A percentile compares a stretch with the other conserved stretches of the same genome.
Evolutionary conservation across 2,797 vertebrate species (phyloP).

Genomic region (Austrolebias charrua): DNA sequence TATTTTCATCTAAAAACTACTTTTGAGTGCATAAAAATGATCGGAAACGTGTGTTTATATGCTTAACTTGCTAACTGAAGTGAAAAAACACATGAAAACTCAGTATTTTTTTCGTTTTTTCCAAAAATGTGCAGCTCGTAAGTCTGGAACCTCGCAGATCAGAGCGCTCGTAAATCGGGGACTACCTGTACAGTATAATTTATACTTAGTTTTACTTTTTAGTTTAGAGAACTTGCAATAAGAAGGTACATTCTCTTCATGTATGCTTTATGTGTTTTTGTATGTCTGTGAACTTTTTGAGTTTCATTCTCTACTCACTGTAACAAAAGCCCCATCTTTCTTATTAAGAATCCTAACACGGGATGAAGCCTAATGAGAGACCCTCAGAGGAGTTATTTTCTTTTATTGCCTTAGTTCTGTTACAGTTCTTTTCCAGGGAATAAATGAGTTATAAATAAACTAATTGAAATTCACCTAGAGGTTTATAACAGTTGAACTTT

Average conservation of each 20-base stretch:
- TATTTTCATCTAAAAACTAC: too few species aligned
- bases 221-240: too few species aligned
- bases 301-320: constrained; percentile 13
- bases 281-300: constrained; percentile 45
- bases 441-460: constrained; percentile 55
- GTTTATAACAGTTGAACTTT: constrained; percentile 18
- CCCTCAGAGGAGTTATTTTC: constrained; percentile 42
- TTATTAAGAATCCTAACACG: constrained; percentile 63
- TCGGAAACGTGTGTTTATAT: too few species aligned
- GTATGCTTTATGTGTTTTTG: constrained; percentile 20
- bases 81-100: too few species aligned
- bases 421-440: constrained; percentile 38
- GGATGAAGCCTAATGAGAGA: constrained; percentile 51
- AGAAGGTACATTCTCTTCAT: constrained; percentile 3
- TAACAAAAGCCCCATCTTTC: constrained; percentile 28
- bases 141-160: too few species aligned
- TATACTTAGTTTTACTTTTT: too few species aligned
- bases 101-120: too few species aligned
- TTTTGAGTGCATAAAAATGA: too few species aligned
- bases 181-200: too few species aligned
- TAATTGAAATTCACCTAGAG: not conserved
- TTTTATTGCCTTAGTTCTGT: constrained; percentile 27
- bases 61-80: too few species aligned
- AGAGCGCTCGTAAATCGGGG: too few species aligned
- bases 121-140: too few species aligned